A percentile compares a stretch with the other conserved stretches of the same genome.
Evolutionary conservation across 2,113 vertebrate genomes (phyloP).

Genomic region (Xenopus laevis): DNA sequence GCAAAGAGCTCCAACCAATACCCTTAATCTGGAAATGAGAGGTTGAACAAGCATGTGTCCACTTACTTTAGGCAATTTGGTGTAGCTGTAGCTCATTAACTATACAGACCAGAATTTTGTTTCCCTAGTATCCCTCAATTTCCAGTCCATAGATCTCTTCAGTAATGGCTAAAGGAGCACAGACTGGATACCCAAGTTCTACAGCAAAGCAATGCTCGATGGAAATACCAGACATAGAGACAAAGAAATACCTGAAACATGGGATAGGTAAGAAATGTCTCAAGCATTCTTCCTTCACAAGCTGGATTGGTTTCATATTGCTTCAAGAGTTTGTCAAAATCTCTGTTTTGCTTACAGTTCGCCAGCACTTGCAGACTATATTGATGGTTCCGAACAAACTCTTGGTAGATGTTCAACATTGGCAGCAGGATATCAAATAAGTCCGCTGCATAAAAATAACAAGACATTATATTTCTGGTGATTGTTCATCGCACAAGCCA

Average conservation of each 20-base stretch:
- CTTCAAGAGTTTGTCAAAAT: conserved; percentile 98
- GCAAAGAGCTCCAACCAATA: too few relatives aligned
- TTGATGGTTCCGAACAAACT: conserved; percentile 97
- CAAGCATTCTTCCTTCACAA: conserved; percentile 93
- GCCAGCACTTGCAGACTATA: conserved; percentile 96
- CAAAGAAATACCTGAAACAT: conserved; percentile 89
- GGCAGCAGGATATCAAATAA: conserved; percentile 97
- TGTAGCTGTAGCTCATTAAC: too few relatives aligned
- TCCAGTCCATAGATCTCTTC: too few relatives aligned
- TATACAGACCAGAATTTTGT: too few relatives aligned
- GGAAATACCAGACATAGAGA: too few relatives aligned
- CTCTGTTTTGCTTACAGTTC: conserved; percentile 98
- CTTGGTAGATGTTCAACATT: conserved; percentile 98
- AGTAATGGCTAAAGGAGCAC: too few relatives aligned
- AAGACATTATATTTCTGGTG: conserved; percentile 24
- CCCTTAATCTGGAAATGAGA: too few relatives aligned
- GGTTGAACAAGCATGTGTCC: too few relatives aligned
- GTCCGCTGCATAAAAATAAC: conserved; percentile 79
- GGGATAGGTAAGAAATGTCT: conserved; percentile 96
- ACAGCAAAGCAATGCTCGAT: too few relatives aligned
- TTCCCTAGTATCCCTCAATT: too few relatives aligned
- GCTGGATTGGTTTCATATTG: conserved; percentile 95
- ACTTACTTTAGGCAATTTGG: too few relatives aligned
- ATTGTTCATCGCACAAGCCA: background rate
- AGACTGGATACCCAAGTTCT: too few relatives aligned